These are phyloP conservation scores for Sipha flava DNA, from an alignment of 1,140 invertebrate genomes.

Conservation along the genomic window DNA sequence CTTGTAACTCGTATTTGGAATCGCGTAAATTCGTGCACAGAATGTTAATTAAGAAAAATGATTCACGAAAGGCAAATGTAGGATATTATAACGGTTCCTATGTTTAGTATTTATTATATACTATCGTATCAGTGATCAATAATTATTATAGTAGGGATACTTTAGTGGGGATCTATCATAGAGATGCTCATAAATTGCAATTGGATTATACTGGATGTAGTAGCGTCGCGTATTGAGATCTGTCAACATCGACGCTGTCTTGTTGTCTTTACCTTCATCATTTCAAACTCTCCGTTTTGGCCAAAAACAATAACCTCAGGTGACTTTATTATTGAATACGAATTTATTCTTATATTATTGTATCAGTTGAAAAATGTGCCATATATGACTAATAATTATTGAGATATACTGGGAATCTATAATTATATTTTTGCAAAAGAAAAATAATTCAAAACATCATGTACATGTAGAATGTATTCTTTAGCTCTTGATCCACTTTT, in stretches of 20 bases:
- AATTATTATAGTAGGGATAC: constrained; percentile 5
- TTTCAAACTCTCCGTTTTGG: neutral
- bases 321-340: neutral
- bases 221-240: neutral
- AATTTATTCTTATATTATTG: neutral
- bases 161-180: neutral
- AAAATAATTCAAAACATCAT: no score
- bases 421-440: no score
- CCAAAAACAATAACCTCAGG: neutral
- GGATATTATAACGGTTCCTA: neutral
- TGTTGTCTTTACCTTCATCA: neutral
- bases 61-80: neutral
- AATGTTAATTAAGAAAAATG: no score
- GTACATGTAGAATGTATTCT: no score
- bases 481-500: no score
- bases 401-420: no score
- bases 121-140: neutral
- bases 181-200: neutral
- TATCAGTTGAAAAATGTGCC: no score
- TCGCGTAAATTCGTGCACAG: no score
- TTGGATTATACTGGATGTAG: neutral
- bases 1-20: no score
- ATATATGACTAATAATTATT: no score
- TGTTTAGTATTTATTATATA: neutral
- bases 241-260: neutral